Percentiles rank a stretch among this genome's conserved stretches.
These are phyloP conservation scores for Harpagoxenus sublaevis DNA, from an alignment of 2,888 invertebrate genomes.

Conservation along the genomic window DNA sequence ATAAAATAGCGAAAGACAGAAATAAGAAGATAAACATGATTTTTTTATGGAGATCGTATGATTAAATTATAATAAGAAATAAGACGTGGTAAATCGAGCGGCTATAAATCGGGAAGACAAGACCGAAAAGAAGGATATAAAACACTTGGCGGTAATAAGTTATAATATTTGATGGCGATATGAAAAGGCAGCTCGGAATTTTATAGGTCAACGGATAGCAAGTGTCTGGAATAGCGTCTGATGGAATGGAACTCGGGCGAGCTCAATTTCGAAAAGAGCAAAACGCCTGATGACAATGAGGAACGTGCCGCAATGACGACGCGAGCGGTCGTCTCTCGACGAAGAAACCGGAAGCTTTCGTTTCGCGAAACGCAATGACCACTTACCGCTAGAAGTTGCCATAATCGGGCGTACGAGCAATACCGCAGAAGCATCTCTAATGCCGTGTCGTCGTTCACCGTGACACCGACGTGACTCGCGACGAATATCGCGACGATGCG, in stretches of 20 bases:
- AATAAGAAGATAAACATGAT: background rate
- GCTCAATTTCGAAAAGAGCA: background rate
- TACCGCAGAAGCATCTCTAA: background rate
- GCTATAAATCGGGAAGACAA: background rate
- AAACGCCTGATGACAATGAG: background rate
- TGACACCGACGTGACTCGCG: conserved; percentile 38
- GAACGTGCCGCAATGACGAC: background rate
- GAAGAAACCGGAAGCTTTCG: background rate
- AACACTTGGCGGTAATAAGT: background rate
- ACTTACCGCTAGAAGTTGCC: conserved; percentile 41
- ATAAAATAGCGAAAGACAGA: background rate
- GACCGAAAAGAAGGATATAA: background rate
- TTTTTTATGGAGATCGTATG: no score
- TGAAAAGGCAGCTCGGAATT: background rate
- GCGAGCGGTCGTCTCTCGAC: background rate
- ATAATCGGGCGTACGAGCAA: conserved; percentile 47
- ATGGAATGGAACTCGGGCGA: background rate
- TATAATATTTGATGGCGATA: background rate
- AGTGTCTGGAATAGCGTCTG: background rate
- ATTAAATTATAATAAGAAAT: no score
- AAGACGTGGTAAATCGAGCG: no score
- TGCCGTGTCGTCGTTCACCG: conserved; percentile 36
- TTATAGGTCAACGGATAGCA: background rate
- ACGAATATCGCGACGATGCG: conserved; percentile 55
- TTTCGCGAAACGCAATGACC: background rate